Percentiles rank a stretch among this genome's conserved stretches.
Conservation (phyloP, 2,888 invertebrate species). For the Neoaliturus tenellus region DNA sequence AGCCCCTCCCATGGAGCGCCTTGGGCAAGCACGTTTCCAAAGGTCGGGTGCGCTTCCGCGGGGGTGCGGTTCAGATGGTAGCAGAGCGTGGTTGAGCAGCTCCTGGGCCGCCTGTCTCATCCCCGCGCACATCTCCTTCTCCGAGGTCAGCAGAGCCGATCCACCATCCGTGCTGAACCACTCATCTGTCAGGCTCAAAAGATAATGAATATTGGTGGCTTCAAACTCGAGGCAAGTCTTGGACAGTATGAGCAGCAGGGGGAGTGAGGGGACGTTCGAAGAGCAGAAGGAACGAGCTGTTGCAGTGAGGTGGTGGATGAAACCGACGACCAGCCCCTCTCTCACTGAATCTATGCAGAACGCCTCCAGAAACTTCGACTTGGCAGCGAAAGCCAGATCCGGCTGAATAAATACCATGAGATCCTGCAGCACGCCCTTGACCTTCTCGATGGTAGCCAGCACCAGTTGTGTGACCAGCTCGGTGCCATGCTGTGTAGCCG, state of each 20-base stretch:
- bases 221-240: conserved; percentile 95
- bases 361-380: conserved; percentile 79
- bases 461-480: conserved; percentile 89
- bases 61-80: too few species aligned
- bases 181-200: conserved; percentile 85
- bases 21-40: too few species aligned
- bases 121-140: conserved; percentile 79
- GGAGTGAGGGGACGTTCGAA: conserved; percentile 79
- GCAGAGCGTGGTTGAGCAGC: conserved; percentile 84
- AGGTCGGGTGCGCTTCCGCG: too few species aligned
- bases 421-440: conserved; percentile 92
- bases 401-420: conserved; percentile 75
- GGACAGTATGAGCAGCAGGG: conserved; percentile 90
- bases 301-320: conserved; percentile 84
- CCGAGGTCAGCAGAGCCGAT: conserved; percentile 75
- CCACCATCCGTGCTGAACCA: conserved; percentile 81
- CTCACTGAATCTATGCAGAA: conserved; percentile 91
- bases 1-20: too few species aligned
- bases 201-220: conserved; percentile 87
- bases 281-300: conserved; percentile 82
- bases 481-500: conserved; percentile 52
- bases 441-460: conserved; percentile 90
- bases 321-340: conserved; percentile 92
- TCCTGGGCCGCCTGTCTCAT: conserved; percentile 85
- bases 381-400: conserved; percentile 59